A percentile compares a stretch with the other conserved stretches of the same genome.
phyloP scores from a whole-genome alignment of 2,113 vertebrate species.

The Sturnira hondurensis region DNA sequence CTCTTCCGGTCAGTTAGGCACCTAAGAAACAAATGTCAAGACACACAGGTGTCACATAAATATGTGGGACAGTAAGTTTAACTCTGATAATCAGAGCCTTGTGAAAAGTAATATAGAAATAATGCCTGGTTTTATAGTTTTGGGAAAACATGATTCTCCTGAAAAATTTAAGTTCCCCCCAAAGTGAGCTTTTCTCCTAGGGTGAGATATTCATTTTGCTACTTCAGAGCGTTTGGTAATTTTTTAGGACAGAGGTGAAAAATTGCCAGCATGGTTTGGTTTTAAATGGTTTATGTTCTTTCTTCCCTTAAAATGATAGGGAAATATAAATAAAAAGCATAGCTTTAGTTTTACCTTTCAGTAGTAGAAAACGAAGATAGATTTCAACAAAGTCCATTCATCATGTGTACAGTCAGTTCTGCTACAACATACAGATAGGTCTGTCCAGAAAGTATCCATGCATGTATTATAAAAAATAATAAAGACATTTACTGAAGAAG shows the following conservation, averaged over 20 bases:
- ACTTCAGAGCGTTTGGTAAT: neutral
- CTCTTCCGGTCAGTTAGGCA: neutral
- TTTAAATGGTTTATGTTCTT: constrained; percentile 29
- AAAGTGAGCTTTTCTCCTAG: neutral
- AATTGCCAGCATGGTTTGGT: neutral
- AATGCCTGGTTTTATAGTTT: neutral
- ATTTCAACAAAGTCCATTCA: neutral
- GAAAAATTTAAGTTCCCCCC: neutral
- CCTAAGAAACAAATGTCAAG: constrained; percentile 22
- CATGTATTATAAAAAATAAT: too few relatives aligned
- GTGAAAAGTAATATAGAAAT: neutral
- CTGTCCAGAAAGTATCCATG: too few relatives aligned
- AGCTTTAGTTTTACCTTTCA: constrained; percentile 38
- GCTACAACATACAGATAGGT: neutral
- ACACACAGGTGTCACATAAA: neutral
- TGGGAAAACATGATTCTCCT: neutral
- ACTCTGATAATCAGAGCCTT: neutral
- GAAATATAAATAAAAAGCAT: neutral
- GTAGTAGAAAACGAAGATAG: constrained; percentile 31
- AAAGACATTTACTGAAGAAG: too few relatives aligned
- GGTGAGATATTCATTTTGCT: neutral
- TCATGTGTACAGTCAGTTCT: neutral
- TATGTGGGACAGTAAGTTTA: neutral
- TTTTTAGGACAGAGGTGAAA: neutral
- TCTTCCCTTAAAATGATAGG: neutral